Percentiles rank a stretch among this genome's conserved stretches.
These are phyloP conservation scores for Dipodomys stephensi DNA, from an alignment of 2,113 vertebrate species.

Conservation along the genomic window DNA sequence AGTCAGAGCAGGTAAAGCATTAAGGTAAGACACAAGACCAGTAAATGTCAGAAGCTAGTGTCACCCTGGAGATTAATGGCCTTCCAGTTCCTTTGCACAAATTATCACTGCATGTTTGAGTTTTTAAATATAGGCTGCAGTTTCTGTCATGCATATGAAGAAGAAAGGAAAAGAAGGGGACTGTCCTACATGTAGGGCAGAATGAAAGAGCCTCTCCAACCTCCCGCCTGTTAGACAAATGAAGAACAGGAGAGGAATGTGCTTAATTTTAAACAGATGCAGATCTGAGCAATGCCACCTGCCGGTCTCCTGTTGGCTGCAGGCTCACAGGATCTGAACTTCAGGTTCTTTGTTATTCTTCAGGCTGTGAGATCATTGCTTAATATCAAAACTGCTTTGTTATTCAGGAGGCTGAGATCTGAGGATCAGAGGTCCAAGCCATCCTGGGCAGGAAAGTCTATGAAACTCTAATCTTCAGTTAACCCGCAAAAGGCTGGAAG, in stretches of 20 bases:
- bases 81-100: constrained; percentile 56
- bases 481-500: no score
- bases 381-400: constrained; percentile 71
- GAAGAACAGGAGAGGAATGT: no score
- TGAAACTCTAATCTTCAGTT: no score
- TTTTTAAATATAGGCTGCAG: constrained; percentile 55
- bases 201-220: no score
- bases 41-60: constrained; percentile 18
- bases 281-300: neutral
- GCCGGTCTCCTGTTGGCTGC: constrained; percentile 53
- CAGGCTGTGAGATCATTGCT: constrained; percentile 60
- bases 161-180: neutral
- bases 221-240: no score
- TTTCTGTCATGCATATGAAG: neutral
- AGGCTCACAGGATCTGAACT: constrained; percentile 48
- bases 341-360: constrained; percentile 65
- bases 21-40: neutral
- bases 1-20: neutral
- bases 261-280: no score
- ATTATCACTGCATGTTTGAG: neutral
- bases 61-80: neutral
- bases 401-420: no score
- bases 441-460: no score
- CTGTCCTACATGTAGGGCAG: no score
- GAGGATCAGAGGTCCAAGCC: no score